Evolutionary conservation across 2,113 vertebrate genomes (phyloP), one percentile per base, ranked within the genome.

Genomic region (Strix uralensis): DNA sequence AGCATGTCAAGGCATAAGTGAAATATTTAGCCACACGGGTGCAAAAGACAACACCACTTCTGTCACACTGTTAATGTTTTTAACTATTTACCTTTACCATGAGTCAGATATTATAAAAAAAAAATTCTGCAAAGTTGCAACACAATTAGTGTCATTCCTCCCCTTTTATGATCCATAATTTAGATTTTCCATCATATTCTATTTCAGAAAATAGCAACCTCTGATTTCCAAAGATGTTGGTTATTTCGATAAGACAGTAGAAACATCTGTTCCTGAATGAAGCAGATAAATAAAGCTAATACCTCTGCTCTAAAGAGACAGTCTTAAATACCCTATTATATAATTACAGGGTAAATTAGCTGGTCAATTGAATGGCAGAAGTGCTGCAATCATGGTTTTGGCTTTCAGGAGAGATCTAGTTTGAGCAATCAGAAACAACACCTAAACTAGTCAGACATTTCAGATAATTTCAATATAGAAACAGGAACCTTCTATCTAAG

Each of bases 211-310:
- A 73, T 8, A 90, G 47, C 51, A 67, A 36, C 72, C 54, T 66
- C 40, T 49, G 34, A 51, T 92, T 94, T 94, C 65, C 69, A 90
- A 91, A 94, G 75, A 75, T 0, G 0, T 4, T 81, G 38, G 47
- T 69, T 96, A 86, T 81, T 92, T 95, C 75, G 84, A 46, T 52
- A 92, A 87, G 62, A 95, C 55, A 86, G 42, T 62, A 85, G 87
- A 88, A 90, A 87, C 78, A 92, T 26, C 77, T 96, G 83, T 32
- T 93, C 77, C 67, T 92, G 82, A 90, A 91, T 54, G 44, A 90
- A 92, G 40, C 65, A 91, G 72, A 86, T 59, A 95, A 96, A 78
- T 65, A 92, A 91, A 92, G 58, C 57, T 71, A 92, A 86, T 55
- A 87, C 46, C 29, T 81, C 78, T 65, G 72, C 49, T 67, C 55